Evolutionary conservation across 2,888 invertebrate species (phyloP), one percentile per base, ranked within the genome.

Genomic region (Perdita meconis): DNA sequence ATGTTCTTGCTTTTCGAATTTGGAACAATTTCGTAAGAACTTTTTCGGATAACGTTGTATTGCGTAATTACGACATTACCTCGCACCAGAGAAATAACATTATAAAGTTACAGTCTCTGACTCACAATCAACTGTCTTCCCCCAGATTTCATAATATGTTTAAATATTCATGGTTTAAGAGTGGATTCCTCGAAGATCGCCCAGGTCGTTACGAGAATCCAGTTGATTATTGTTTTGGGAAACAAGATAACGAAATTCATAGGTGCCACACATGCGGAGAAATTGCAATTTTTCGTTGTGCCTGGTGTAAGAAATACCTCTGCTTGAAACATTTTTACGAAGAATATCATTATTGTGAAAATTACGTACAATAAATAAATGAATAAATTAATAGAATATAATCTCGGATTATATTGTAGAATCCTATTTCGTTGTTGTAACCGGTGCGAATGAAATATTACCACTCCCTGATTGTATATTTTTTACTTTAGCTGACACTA

Each of bases 181-280:
- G 50, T 13, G 60, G 44, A 2, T 61, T 36, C 34, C 13, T 47
- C 42, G 22, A 47, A 22, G n/a, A 40, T 8, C 19, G 93, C 93
- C 22, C 47, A 13, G 89, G 97, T 30, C 30, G 96, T 80, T 96
- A 30, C 94, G 87, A 96, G 96, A 0, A 98, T 98, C 90, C 89
- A 42, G 42, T 42, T n/a, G 19, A 47, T 2, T 22, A 47, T 22
- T 47, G 12, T 22, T 47, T 47, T 16, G 44, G 6, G 8, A 47
- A 22, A 22, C 13, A 22, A 12, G 1, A 24, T 24, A 24, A 12
- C 12, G 22, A 47, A 22, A 47, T 47, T 19, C 47, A 12, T 22
- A 10, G 22, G 13, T 57, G 57, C 13, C 6, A 60, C 12, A 1
- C 47, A 12, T 60, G 60, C 10, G 19, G 30, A 47, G 44, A 47